These are phyloP conservation scores for Drosophila bocqueti DNA, from an alignment of 1,140 invertebrate species.

Conservation along the genomic window DNA sequence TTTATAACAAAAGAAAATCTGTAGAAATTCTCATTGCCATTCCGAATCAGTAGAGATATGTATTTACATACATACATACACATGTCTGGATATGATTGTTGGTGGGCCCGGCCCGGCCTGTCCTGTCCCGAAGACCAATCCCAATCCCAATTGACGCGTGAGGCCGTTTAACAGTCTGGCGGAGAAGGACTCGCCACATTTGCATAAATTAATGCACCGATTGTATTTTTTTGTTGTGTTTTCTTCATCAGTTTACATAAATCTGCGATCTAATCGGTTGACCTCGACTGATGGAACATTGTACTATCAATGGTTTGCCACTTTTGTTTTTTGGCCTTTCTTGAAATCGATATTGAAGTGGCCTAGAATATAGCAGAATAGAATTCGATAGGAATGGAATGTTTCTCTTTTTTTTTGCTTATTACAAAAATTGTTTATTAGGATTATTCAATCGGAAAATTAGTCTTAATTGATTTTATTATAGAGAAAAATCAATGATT, in stretches of 20 bases:
- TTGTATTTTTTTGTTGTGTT: constrained; percentile 11
- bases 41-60: constrained; percentile 36
- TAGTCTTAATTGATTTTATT: neutral
- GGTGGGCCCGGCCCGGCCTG: neutral
- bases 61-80: constrained; percentile 2
- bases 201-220: constrained; percentile 59
- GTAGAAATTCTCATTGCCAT: constrained; percentile 64
- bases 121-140: constrained; percentile 15
- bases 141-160: constrained; percentile 65
- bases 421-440: neutral
- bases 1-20: constrained; percentile 61
- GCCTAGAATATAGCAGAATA: neutral
- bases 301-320: neutral
- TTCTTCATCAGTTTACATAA: constrained; percentile 41
- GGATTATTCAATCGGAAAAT: constrained; percentile 9
- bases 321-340: neutral
- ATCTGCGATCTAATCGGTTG: constrained; percentile 40
- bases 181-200: constrained; percentile 54
- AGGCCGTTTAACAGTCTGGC: constrained; percentile 75
- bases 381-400: constrained; percentile 4
- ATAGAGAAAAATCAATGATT: neutral
- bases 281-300: neutral
- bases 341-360: neutral
- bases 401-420: neutral
- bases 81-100: constrained; percentile 17